phyloP scores from a whole-genome alignment of 2,797 vertebrate genomes.

The Hippoglossus hippoglossus region DNA sequence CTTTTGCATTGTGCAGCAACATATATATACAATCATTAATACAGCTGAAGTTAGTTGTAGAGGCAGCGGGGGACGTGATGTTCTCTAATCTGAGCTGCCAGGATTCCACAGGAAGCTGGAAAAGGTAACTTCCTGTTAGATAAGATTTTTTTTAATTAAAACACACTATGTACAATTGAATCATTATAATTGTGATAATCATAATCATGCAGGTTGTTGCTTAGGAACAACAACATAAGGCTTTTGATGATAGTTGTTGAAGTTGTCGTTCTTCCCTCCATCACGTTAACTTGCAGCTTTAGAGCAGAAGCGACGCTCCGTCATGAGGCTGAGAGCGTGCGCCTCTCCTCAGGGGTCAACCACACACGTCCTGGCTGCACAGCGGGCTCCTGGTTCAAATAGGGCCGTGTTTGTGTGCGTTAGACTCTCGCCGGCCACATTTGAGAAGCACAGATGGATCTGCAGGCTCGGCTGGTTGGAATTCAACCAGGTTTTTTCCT shows the following conservation, averaged over 20 bases:
- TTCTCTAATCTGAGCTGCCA: background rate
- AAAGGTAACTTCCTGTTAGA: conserved; percentile 21
- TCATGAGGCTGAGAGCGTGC: too few species aligned
- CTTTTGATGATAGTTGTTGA: too few species aligned
- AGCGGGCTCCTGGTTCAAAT: conserved; percentile 33
- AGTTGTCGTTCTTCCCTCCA: too few species aligned
- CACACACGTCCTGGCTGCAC: conserved; percentile 16
- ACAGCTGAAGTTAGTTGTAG: background rate
- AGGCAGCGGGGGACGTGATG: background rate
- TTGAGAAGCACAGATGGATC: conserved; percentile 25
- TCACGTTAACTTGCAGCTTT: too few species aligned
- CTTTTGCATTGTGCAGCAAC: background rate
- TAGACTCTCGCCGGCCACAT: conserved; percentile 10
- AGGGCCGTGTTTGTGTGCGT: conserved; percentile 39
- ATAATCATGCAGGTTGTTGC: too few species aligned
- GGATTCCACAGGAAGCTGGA: conserved; percentile 15
- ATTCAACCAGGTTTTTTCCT: background rate
- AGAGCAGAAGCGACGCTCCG: too few species aligned
- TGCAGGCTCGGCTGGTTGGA: background rate
- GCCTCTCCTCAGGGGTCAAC: too few species aligned
- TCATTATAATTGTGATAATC: too few species aligned
- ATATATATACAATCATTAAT: background rate
- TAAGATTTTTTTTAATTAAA: background rate
- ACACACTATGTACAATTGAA: too few species aligned
- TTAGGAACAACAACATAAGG: too few species aligned